A percentile compares a stretch with the other conserved stretches of the same genome.
Conservation (phyloP, 2,113 vertebrate species). For the Corapipo altera region DNA sequence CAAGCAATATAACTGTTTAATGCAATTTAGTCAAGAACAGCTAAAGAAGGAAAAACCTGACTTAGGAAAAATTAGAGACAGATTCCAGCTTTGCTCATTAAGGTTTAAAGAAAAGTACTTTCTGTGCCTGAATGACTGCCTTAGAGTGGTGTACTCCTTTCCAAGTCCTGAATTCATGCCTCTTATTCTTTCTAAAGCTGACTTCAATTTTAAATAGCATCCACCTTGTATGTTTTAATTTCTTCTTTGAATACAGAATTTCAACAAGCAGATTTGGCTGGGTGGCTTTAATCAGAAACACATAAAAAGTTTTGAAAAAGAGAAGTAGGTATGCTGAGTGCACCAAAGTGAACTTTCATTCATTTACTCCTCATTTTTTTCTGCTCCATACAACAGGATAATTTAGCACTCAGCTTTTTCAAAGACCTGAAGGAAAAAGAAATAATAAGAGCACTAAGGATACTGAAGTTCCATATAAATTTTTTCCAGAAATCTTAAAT, state of each 20-base stretch:
- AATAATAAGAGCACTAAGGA: not conserved
- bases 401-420: not conserved
- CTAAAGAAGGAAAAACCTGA: slow-evolving; percentile 16
- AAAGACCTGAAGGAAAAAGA: not conserved
- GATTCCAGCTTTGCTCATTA: not conserved
- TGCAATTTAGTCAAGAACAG: not conserved
- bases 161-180: not conserved
- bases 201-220: not conserved
- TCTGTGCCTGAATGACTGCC: not conserved
- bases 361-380: not conserved
- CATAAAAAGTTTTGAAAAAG: not conserved
- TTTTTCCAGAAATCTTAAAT: not conserved
- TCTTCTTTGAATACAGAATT: not conserved
- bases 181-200: not conserved
- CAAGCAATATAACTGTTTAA: not conserved
- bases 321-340: not conserved
- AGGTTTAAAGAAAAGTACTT: not conserved
- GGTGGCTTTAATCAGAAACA: slow-evolving; percentile 3
- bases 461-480: not conserved
- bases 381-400: not conserved
- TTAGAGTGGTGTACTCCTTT: not conserved
- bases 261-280: not conserved
- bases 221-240: not conserved
- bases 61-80: not conserved
- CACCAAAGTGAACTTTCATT: not conserved